These are phyloP conservation scores for Vollenhovia emeryi DNA, from an alignment of 1,140 invertebrate genomes.

Conservation along the genomic window DNA sequence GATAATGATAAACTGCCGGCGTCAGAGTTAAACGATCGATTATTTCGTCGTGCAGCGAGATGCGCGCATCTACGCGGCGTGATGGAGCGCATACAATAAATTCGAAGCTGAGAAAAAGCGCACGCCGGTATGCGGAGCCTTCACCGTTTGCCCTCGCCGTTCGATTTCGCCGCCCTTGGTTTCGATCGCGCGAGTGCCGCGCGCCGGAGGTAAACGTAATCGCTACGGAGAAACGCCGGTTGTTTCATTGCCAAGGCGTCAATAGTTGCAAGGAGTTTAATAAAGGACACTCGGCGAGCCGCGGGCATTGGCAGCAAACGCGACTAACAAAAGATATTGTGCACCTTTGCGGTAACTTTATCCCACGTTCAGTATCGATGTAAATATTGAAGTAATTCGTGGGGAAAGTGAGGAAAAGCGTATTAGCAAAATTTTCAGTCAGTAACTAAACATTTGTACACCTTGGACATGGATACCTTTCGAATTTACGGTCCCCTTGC, in stretches of 20 bases:
- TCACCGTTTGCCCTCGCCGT: background rate
- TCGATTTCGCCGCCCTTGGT: slow-evolving; percentile 8
- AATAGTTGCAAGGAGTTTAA: background rate
- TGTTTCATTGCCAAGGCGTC: slow-evolving; percentile 31
- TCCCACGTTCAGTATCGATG: too few species aligned
- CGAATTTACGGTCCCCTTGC: background rate
- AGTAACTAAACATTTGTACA: background rate
- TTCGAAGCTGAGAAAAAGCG: slow-evolving; percentile 43
- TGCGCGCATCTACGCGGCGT: slow-evolving; percentile 24
- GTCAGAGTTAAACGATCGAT: slow-evolving; percentile 60
- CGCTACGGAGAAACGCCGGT: background rate
- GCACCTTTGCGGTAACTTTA: too few species aligned
- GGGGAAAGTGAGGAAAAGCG: background rate
- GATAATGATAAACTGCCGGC: slow-evolving; percentile 47
- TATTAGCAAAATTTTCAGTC: background rate
- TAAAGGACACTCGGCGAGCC: background rate
- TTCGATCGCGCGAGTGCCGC: background rate
- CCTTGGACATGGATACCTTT: background rate
- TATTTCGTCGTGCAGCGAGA: slow-evolving; percentile 39
- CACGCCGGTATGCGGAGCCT: background rate
- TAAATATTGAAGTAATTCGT: background rate
- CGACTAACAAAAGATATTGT: background rate
- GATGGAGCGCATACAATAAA: slow-evolving; percentile 52
- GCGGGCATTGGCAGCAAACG: background rate
- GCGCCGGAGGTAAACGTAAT: slow-evolving; percentile 24